These are phyloP conservation scores for Sus cebifrons DNA, from an alignment of 2,797 vertebrate species.

Conservation along the genomic window DNA sequence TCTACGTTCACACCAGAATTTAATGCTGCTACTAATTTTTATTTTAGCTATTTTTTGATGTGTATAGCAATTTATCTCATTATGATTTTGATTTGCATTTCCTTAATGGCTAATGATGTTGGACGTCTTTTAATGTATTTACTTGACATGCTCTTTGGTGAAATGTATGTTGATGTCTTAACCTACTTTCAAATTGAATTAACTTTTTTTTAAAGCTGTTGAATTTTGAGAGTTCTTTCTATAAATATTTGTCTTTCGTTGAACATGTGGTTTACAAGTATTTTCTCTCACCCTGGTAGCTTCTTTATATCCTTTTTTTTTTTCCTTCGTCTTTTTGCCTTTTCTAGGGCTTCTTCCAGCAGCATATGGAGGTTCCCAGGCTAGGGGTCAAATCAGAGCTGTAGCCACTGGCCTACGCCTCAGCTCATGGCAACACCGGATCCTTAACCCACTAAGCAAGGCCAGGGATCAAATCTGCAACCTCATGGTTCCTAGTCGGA, in stretches of 20 bases:
- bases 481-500: too few relatives aligned
- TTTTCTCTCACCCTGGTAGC: not conserved
- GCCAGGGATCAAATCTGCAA: too few relatives aligned
- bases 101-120: not conserved
- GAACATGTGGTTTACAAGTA: not conserved
- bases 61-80: not conserved
- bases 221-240: not conserved
- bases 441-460: too few relatives aligned
- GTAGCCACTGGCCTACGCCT: too few relatives aligned
- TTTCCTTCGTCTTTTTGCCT: too few relatives aligned
- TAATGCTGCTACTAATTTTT: slow-evolving; percentile 14
- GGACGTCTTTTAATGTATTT: not conserved
- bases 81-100: slow-evolving; percentile 29
- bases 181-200: not conserved
- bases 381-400: too few relatives aligned
- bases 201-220: not conserved
- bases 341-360: too few relatives aligned
- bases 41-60: not conserved
- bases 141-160: not conserved
- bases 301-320: not conserved
- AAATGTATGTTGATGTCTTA: not conserved
- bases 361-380: too few relatives aligned
- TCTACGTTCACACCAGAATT: not conserved
- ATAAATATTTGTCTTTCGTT: not conserved
- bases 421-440: too few relatives aligned